Conservation (phyloP, 2,113 vertebrate species). For the Peromyscus leucopus region DNA sequence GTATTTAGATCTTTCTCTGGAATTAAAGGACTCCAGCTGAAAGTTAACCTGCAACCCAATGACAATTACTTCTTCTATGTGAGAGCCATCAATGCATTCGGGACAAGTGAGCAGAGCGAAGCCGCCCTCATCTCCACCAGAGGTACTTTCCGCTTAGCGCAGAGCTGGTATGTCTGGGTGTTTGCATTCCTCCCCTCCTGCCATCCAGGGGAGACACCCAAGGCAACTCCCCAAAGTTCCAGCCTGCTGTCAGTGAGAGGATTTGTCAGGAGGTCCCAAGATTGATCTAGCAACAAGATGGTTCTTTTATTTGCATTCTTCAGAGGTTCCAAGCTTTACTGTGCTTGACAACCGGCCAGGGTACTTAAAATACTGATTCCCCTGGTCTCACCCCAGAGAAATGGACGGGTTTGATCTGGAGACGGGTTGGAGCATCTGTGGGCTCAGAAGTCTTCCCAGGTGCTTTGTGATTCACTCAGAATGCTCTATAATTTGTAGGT, state of each 20-base stretch:
- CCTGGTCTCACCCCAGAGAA: background rate
- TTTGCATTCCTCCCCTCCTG: background rate
- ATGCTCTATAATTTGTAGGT: background rate
- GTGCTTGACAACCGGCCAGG: background rate
- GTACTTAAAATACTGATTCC: background rate
- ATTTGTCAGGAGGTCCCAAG: background rate
- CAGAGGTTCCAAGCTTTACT: constrained; percentile 27
- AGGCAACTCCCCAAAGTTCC: background rate
- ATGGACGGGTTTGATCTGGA: background rate
- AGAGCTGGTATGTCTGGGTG: background rate
- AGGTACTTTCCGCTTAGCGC: constrained; percentile 88
- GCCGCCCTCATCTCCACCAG: constrained; percentile 97
- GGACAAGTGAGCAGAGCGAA: constrained; percentile 96
- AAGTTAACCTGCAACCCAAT: constrained; percentile 93
- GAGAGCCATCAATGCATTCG: constrained; percentile 93
- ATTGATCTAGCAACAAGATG: background rate
- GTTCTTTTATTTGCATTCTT: constrained; percentile 50
- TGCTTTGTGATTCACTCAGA: background rate
- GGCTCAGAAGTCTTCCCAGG: background rate
- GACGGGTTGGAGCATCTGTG: background rate
- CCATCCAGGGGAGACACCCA: background rate
- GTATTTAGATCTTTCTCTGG: constrained; percentile 93
- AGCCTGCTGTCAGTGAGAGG: background rate
- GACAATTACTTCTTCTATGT: constrained; percentile 98
- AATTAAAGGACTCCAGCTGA: constrained; percentile 92